Conservation (phyloP, 2,113 vertebrate species). For the Balaeniceps rex region DNA sequence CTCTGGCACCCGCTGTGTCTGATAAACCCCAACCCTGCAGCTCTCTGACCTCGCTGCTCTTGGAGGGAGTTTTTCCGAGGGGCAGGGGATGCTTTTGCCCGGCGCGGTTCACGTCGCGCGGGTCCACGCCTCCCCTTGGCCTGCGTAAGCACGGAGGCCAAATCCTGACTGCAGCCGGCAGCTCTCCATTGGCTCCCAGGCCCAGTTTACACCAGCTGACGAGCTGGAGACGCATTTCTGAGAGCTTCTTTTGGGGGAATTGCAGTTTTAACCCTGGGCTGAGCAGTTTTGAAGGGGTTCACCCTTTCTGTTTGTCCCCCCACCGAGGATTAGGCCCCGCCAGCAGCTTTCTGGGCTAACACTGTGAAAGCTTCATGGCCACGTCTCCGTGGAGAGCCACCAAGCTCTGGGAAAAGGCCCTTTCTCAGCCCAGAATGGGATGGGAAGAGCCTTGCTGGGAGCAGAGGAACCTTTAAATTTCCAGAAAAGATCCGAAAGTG, state of each 20-base stretch:
- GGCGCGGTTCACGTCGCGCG: fast-evolving
- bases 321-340: not conserved
- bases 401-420: not conserved
- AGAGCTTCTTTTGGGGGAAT: not conserved
- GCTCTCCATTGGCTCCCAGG: not conserved
- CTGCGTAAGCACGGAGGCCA: not conserved
- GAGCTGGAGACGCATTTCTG: fast-evolving
- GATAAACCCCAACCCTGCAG: not conserved
- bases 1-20: not conserved
- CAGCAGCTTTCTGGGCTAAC: not conserved
- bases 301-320: not conserved
- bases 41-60: not conserved
- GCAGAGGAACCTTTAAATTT: not conserved
- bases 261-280: not conserved
- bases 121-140: not conserved
- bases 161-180: not conserved
- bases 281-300: not conserved
- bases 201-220: not conserved
- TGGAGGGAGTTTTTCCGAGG: fast-evolving
- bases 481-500: not conserved
- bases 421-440: not conserved
- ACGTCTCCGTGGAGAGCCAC: not conserved
- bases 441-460: not conserved
- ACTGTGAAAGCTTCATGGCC: not conserved
- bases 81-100: not conserved